Conservation (phyloP, 2,797 vertebrate species). For the Nannoperca australis region DNA sequence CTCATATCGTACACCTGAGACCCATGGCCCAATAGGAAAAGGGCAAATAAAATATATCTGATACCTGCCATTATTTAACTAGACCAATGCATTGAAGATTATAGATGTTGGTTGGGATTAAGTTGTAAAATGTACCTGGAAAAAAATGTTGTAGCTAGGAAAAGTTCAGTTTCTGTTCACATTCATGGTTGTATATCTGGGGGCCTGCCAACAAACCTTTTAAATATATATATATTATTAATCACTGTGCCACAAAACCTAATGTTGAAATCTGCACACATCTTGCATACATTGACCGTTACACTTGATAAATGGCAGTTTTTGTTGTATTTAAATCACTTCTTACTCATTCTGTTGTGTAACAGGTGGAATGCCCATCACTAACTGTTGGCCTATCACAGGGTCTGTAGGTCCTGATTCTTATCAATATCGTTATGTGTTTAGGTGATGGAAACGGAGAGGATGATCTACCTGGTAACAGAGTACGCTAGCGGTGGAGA, state of each 20-base stretch:
- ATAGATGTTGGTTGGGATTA: background rate
- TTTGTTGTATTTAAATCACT: slow-evolving; percentile 44
- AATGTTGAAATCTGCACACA: slow-evolving; percentile 5
- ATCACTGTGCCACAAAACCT: background rate
- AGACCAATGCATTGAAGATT: background rate
- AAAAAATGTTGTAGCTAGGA: background rate
- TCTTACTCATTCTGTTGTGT: slow-evolving; percentile 64
- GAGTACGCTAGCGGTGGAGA: slow-evolving; percentile 98
- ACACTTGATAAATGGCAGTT: slow-evolving; percentile 24
- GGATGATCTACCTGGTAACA: slow-evolving; percentile 99
- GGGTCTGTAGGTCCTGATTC: slow-evolving; percentile 18
- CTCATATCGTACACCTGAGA: slow-evolving; percentile 39
- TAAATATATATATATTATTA: too few relatives aligned
- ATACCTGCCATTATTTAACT: background rate
- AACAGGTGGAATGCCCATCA: slow-evolving; percentile 45
- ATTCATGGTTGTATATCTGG: background rate
- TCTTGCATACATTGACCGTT: background rate
- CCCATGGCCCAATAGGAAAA: slow-evolving; percentile 4
- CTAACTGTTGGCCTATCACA: slow-evolving; percentile 37
- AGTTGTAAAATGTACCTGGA: background rate
- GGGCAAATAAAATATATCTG: slow-evolving; percentile 9
- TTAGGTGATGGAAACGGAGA: slow-evolving; percentile 98
- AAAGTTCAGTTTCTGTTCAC: background rate
- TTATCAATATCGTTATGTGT: slow-evolving; percentile 66
- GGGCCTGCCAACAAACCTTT: too few relatives aligned